A percentile compares a stretch with the other conserved stretches of the same genome.
Conservation (phyloP, 2,888 invertebrate genomes). For the Ennomos fuscantarius region DNA sequence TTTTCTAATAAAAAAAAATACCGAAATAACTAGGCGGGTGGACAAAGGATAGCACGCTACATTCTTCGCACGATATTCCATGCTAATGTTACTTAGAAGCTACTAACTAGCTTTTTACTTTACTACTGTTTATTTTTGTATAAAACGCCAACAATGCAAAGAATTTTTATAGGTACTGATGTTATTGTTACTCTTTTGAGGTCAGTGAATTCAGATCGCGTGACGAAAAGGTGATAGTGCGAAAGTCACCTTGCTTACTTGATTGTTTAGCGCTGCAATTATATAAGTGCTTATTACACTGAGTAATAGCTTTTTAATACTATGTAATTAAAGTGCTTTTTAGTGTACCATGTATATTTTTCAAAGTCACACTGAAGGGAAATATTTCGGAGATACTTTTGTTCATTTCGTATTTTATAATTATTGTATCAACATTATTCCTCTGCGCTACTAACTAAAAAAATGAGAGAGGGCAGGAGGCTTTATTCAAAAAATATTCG, state of each 20-base stretch:
- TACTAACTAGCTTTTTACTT: slow-evolving; percentile 25
- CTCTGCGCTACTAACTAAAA: too few species aligned
- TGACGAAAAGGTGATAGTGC: slow-evolving; percentile 31
- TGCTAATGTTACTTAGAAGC: slow-evolving; percentile 22
- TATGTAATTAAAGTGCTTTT: slow-evolving; percentile 26
- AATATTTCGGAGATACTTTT: too few species aligned
- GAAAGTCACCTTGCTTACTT: slow-evolving; percentile 36
- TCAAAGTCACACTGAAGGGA: slow-evolving; percentile 5
- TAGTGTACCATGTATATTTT: neutral
- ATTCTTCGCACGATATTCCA: slow-evolving; percentile 54
- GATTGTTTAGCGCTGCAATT: slow-evolving; percentile 29
- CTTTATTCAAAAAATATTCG: too few species aligned
- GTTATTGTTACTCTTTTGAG: slow-evolving; percentile 27
- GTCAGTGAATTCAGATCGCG: slow-evolving; percentile 32
- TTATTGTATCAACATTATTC: too few species aligned
- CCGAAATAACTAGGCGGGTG: slow-evolving; percentile 70
- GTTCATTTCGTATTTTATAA: too few species aligned
- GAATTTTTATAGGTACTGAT: slow-evolving; percentile 26
- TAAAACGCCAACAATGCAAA: slow-evolving; percentile 23
- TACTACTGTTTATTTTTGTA: slow-evolving; percentile 27
- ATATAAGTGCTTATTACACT: slow-evolving; percentile 26
- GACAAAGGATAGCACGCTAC: slow-evolving; percentile 71
- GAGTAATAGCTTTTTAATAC: slow-evolving; percentile 24
- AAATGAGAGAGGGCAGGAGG: too few species aligned
- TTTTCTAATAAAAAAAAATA: slow-evolving; percentile 75